Percentiles rank a stretch among this genome's conserved stretches.
These are phyloP conservation scores for Menura novaehollandiae DNA, from an alignment of 2,113 vertebrate species.

Conservation along the genomic window DNA sequence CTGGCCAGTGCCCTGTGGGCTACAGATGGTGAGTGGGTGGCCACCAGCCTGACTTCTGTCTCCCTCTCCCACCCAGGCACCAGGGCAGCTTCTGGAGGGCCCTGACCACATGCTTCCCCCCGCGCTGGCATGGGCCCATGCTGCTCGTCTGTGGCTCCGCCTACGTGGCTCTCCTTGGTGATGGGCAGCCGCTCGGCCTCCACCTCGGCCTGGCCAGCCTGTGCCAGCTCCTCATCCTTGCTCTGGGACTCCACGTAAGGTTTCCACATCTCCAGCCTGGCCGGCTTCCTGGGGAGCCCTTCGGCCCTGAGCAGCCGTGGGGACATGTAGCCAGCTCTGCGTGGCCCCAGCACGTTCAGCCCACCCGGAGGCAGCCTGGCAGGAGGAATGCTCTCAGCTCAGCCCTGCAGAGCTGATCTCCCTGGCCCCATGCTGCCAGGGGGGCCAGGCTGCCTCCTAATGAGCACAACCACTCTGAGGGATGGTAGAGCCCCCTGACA, in stretches of 20 bases:
- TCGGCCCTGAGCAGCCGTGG: fast-evolving
- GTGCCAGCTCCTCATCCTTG: slow-evolving; percentile 46
- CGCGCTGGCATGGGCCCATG: neutral
- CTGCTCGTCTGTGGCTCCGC: slow-evolving; percentile 26
- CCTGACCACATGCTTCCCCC: slow-evolving; percentile 24
- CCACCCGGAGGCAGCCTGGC: fast-evolving
- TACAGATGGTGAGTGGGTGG: neutral
- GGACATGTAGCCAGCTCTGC: fast-evolving
- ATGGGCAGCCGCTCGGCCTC: neutral
- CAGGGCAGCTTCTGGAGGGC: slow-evolving; percentile 43
- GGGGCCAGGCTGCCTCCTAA: neutral
- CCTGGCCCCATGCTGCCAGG: fast-evolving
- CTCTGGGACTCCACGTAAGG: slow-evolving; percentile 57
- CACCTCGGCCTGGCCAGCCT: slow-evolving; percentile 24
- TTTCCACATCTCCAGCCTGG: neutral
- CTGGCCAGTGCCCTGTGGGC: neutral
- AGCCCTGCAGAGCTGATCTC: neutral
- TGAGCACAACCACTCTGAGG: neutral
- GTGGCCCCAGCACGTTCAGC: fast-evolving
- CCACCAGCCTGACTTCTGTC: neutral
- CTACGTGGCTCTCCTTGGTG: neutral
- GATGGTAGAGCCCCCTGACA: fast-evolving
- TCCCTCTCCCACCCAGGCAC: slow-evolving; percentile 40
- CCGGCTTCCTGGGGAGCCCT: fast-evolving
- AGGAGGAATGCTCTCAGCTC: neutral